Evolutionary conservation across 2,888 invertebrate species (phyloP), one percentile per base, ranked within the genome.

Genomic region (Apotomis turbidana): DNA sequence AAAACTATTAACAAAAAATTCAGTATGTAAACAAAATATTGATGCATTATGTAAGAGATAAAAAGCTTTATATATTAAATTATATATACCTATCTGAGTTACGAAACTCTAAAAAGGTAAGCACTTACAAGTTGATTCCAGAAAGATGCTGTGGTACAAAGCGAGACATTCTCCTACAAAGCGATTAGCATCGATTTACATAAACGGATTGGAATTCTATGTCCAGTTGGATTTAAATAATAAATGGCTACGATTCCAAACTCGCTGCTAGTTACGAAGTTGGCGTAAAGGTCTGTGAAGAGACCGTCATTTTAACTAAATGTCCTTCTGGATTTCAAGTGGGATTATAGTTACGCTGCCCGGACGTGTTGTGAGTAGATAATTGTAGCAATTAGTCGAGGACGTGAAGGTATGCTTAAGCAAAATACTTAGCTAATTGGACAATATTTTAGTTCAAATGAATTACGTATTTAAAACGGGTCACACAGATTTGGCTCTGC

Each of bases 141-240:
- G 38, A 64, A 67, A 61, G 61, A 68, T n/a, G 13, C 49, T 38
- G 38, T 44, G 44, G 52, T 77, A 77, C 75, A 75, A 80, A 76
- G 66, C 58, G 67, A 73, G 73, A 70, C 74, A 81, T 80, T 75
- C 76, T 81, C 83, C 81, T 82, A 81, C 81, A 80, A 83, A 81
- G 78, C 77, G 27, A 85, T 88, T 88, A 85, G 77, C 87, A 87
- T 89, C 80, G 80, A 89, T 90, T 89, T 88, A 86, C 88, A 88
- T 89, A 89, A 90, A 87, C 84, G 85, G 85, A 87, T 89, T 87
- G 78, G 78, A 84, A 80, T 85, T 83, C 84, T 85, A 84, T 87
- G 87, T 85, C 83, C 83, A 83, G 80, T 78, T 67, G 80, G 83
- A 88, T 88, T 88, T 87, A 85, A 86, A 90, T 88, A 86, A 88